Evolutionary conservation across 2,113 vertebrate genomes (phyloP), one percentile per base, ranked within the genome.

Genomic region (Aptenodytes patagonicus): DNA sequence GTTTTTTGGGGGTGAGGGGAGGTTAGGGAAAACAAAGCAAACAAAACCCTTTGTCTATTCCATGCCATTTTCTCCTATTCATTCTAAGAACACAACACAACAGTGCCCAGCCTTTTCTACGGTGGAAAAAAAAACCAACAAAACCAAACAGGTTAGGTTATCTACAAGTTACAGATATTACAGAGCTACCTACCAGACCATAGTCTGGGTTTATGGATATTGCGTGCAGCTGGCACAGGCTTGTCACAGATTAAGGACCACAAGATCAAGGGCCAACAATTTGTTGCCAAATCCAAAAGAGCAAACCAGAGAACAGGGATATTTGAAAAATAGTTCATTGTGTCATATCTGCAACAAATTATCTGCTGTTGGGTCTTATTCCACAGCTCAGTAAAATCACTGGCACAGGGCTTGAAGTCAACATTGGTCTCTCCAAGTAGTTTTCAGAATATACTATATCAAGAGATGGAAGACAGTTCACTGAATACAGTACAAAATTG

Each of bases 151-250:
- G 19, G 40, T 83, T 72, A 95, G 61, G 40, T 88, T 96, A 94
- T 94, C 78, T 96, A 15, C 34, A 62, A 72, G 10, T 84, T 83
- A 73, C 87, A 97, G 86, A 78, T 85, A 89, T 64, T 90, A 54
- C 80, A 84, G 58, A 49, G n/a, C 32, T 93, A 92, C 77, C 72
- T 93, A 89, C n/a, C 15, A 92, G 77, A 89, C 34, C 54, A 29
- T 11, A 61, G 14, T 61, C 21, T 89, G 81, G 38, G 28, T 91
- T 83, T 85, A 80, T 6, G 9, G 70, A 64, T 93, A 80, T 57
- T 93, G 40, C 68, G 28, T 64, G 31, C 46, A 84, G 15, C 49
- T 94, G 86, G 83, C 66, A 89, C 18, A 75, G 61, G 22, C 12
- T 83, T 87, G 17, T 72, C 54, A 75, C 76, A 83, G 77, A 93